Conservation (phyloP, 2,113 vertebrate species). For the Spea bombifrons region DNA sequence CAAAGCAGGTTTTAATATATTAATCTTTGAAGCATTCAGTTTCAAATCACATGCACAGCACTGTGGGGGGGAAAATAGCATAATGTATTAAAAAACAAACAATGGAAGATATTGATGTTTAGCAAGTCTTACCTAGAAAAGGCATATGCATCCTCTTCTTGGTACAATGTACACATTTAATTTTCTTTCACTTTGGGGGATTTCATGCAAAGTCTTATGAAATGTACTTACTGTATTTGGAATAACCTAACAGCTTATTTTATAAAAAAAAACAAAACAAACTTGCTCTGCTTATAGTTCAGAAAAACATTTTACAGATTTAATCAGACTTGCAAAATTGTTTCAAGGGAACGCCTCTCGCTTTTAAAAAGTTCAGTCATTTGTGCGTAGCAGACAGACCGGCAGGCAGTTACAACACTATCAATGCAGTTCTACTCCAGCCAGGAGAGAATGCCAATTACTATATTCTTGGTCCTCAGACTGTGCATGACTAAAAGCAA, state of each 20-base stretch:
- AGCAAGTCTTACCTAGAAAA: conserved; percentile 59
- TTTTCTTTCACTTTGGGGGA: conserved; percentile 57
- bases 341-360: conserved; percentile 71
- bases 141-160: conserved; percentile 60
- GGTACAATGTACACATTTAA: conserved; percentile 56
- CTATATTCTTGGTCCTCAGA: conserved; percentile 60
- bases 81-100: conserved; percentile 68
- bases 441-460: conserved; percentile 75
- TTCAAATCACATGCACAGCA: conserved; percentile 55
- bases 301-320: conserved; percentile 60
- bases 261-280: too few relatives aligned
- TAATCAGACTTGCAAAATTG: conserved; percentile 72
- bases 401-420: conserved; percentile 70
- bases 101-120: conserved; percentile 60
- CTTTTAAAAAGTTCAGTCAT: conserved; percentile 76
- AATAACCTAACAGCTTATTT: conserved; percentile 52
- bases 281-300: too few relatives aligned
- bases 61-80: conserved; percentile 49
- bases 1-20: conserved; percentile 51
- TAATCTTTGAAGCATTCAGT: conserved; percentile 54
- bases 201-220: conserved; percentile 58
- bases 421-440: conserved; percentile 71
- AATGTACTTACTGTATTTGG: conserved; percentile 62
- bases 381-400: conserved; percentile 71
- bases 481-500: conserved; percentile 49